Conservation (phyloP, 1,140 invertebrate species). For the Branchinecta lindahli region DNA sequence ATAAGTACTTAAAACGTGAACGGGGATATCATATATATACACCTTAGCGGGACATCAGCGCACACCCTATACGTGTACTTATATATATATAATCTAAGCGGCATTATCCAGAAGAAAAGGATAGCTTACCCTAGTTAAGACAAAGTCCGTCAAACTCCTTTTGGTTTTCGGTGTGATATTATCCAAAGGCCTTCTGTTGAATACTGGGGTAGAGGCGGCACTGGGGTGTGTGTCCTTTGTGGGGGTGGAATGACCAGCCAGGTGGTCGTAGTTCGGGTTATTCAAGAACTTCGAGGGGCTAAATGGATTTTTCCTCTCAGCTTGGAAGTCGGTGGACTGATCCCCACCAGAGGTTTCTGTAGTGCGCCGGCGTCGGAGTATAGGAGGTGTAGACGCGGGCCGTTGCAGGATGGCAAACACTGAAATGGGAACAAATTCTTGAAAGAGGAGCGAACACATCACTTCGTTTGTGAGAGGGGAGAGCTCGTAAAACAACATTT, state of each 20-base stretch:
- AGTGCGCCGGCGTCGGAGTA: neutral
- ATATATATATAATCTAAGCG: too few species aligned
- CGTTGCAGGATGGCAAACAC: neutral
- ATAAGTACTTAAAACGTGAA: too few species aligned
- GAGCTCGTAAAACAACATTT: too few species aligned
- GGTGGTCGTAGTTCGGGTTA: neutral
- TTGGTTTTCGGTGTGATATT: neutral
- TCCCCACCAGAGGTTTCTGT: neutral
- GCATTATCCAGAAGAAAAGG: too few species aligned
- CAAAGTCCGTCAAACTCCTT: neutral
- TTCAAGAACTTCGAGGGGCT: slow-evolving; percentile 1
- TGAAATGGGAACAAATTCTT: too few species aligned
- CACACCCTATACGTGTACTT: too few species aligned
- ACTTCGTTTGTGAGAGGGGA: too few species aligned
- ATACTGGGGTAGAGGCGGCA: neutral
- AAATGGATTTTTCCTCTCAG: neutral
- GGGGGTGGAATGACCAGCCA: neutral
- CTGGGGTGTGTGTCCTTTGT: neutral
- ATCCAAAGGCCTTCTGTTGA: neutral
- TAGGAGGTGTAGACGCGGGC: neutral
- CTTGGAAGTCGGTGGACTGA: neutral
- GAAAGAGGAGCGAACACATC: too few species aligned
- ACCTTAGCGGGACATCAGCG: too few species aligned
- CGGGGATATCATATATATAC: too few species aligned
- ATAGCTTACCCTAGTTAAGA: too few species aligned